A percentile compares a stretch with the other conserved stretches of the same genome.
Conservation (phyloP, 2,113 vertebrate species). For the Zonotrichia leucophrys region DNA sequence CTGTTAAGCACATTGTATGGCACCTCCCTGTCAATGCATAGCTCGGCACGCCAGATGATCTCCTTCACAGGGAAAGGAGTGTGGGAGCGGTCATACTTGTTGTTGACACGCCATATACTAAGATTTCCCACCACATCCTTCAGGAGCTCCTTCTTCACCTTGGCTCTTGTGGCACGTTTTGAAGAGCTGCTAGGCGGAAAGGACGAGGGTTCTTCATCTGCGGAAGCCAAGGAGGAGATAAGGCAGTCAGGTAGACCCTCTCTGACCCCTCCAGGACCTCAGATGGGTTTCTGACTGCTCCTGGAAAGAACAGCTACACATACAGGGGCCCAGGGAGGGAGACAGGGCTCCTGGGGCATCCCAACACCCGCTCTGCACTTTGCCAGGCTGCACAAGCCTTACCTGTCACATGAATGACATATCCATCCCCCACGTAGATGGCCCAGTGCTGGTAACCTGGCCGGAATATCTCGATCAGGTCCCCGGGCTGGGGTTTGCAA, state of each 20-base stretch:
- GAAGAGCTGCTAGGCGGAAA: no score
- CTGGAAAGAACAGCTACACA: neutral
- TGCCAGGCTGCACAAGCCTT: neutral
- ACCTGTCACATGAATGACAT: conserved; percentile 90
- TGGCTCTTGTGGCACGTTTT: no score
- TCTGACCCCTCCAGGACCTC: neutral
- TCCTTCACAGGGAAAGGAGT: no score
- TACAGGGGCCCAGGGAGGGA: neutral
- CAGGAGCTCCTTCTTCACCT: conserved; percentile 90
- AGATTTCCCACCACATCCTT: conserved; percentile 85
- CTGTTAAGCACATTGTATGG: no score
- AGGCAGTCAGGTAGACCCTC: neutral
- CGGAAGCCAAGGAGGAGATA: neutral
- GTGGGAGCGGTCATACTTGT: conserved; percentile 83
- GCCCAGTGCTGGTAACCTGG: conserved; percentile 91
- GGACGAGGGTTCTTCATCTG: no score
- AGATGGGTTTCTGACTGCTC: neutral
- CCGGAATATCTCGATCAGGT: conserved; percentile 91
- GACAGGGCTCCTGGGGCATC: neutral
- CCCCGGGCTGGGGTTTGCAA: conserved; percentile 82
- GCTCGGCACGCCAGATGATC: no score
- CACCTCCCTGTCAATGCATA: no score
- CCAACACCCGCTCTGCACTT: no score
- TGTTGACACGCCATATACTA: conserved; percentile 86
- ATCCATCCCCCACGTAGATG: conserved; percentile 90